A percentile compares a stretch with the other conserved stretches of the same genome.
Evolutionary conservation across 2,888 invertebrate genomes (phyloP).

Genomic region (Exephanes ischioxanthus): DNA sequence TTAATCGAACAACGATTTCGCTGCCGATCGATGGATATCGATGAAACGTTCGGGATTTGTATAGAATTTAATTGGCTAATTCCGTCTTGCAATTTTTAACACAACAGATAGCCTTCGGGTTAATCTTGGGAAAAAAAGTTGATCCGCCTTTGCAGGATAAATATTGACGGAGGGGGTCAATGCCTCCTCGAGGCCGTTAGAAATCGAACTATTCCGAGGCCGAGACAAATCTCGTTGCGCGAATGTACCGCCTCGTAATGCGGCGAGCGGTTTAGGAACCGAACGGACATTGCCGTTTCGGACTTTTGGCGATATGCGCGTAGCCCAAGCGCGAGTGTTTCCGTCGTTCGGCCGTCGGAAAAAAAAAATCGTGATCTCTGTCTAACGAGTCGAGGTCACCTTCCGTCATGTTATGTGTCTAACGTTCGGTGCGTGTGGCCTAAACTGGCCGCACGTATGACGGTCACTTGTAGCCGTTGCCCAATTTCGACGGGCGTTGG

Average conservation of each 20-base stretch:
- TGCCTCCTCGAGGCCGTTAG: constrained; percentile 16
- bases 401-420: constrained; percentile 38
- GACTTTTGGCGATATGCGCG: constrained; percentile 28
- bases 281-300: neutral
- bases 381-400: constrained; percentile 64
- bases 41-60: too few relatives aligned
- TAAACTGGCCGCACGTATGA: constrained; percentile 7
- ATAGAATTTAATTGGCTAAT: too few relatives aligned
- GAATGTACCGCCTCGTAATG: constrained; percentile 1
- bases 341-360: constrained; percentile 39
- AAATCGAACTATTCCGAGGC: constrained; percentile 62
- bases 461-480: constrained; percentile 37
- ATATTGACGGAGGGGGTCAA: constrained; percentile 35
- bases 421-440: constrained; percentile 21
- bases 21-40: too few relatives aligned
- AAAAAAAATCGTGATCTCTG: constrained; percentile 50
- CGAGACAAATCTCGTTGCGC: constrained; percentile 52
- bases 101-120: too few relatives aligned
- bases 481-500: constrained; percentile 29
- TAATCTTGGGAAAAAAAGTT: neutral
- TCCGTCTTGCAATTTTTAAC: too few relatives aligned
- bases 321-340: constrained; percentile 34
- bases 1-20: too few relatives aligned
- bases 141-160: neutral
- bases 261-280: neutral